Evolutionary conservation across 2,113 vertebrate genomes (phyloP), one percentile per base, ranked within the genome.

Genomic region (Capricornis sumatraensis): DNA sequence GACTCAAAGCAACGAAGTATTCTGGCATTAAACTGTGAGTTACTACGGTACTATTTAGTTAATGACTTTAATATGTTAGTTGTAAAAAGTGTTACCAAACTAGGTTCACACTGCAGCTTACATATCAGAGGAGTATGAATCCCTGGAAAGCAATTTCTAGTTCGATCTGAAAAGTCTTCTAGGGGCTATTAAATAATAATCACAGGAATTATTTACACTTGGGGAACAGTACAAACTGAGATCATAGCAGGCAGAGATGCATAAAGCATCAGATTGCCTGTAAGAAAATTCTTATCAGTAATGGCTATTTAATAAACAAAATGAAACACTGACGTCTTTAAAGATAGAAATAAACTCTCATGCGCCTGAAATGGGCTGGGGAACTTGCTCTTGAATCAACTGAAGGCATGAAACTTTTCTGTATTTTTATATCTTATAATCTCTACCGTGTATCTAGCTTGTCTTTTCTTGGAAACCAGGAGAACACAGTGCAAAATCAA

Each of bases 301-400:
- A 64, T 62, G 47, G 17, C 90, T 85, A 52, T 87, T 96, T 62
- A 88, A 58, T 88, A 94, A 67, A 90, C 55, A 93, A 92, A 96
- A 71, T 25, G 76, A 91, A 95, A 74, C 19, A 52, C 36, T n/a
- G 85, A 60, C 74, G 60, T 53, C 64, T 86, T 82, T 82, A 40
- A 74, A 79, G 43, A 23, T 5, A 95, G 81, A 84, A 53, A n/a
- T 50, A 79, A 3, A 71, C 9, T 33, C 21, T 52, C 52, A 36
- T 78, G 28, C 47, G 15, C 47, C 45, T 76, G 19, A 79, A 55
- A 50, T 84, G 82, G 43, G 50, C 25, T 93, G 33, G 36, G 45
- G 95, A 96, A 87, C 74, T 3, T 85, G 82, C 13, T 67, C 93
- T 45, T 57, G 36, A 85, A n/a, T 28, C 90, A 40, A 60, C 0